Evolutionary conservation across 2,797 vertebrate genomes (phyloP).

Genomic region (Coregonus suidteri): DNA sequence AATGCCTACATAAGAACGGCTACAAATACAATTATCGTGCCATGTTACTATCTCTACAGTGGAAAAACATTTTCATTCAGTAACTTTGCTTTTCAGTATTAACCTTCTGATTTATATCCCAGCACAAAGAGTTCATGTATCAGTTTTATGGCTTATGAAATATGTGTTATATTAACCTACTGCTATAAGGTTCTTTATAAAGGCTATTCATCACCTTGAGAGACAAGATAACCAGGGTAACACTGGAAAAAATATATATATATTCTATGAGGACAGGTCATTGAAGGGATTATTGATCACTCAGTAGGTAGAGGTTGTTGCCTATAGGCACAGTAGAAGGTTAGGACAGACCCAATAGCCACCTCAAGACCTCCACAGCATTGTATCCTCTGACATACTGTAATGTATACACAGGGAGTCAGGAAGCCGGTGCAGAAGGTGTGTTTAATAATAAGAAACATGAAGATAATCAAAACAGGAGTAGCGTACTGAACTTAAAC

Average conservation of each 20-base stretch:
- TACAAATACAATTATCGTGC: neutral
- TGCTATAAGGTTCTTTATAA: slow-evolving; percentile 3
- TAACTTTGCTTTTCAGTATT: slow-evolving; percentile 24
- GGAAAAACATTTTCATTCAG: slow-evolving; percentile 8
- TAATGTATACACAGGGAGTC: neutral
- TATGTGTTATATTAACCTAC: slow-evolving; percentile 22
- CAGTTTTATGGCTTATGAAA: slow-evolving; percentile 23
- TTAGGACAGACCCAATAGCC: neutral
- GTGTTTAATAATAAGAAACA: no score
- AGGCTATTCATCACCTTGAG: neutral
- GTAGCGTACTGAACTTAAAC: no score
- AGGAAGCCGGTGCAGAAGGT: no score
- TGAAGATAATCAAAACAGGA: neutral
- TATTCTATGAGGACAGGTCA: neutral
- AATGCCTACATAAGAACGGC: neutral
- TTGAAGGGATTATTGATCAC: neutral
- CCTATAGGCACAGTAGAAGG: neutral
- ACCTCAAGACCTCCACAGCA: neutral
- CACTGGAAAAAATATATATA: neutral
- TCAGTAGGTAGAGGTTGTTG: neutral
- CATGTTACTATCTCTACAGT: neutral
- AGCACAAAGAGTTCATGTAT: neutral
- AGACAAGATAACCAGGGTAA: neutral
- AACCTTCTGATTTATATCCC: slow-evolving; percentile 11
- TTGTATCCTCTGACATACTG: neutral